Base-by-base conservation (phyloP, 1,140 invertebrate species). In the Nilaparvata lugens region DNA sequence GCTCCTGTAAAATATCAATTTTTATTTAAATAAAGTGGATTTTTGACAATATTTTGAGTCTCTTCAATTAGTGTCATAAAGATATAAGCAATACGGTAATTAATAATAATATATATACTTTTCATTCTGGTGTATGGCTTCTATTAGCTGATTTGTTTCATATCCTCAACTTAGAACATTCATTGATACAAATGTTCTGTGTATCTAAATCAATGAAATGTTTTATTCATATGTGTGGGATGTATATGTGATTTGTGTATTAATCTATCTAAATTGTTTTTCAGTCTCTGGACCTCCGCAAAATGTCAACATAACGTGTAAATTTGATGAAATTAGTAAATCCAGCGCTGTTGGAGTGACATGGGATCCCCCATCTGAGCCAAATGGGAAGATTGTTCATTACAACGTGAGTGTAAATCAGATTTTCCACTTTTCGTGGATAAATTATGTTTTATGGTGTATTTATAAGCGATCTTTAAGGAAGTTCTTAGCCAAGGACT, bases 301-400 rank as follows among this genome's bases (percentile, higher is more conserved):
- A 68, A 84, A 84, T 73, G 75, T 89, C 0, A 73, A 73, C 1
- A 76, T 88, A 1, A 73, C 75, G 13, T 92, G 89, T 69, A 76
- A 76, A 61, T 81, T 80, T 66, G 81, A 87, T 64, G 82, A 82
- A 64, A 79, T 83, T 42, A 84, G 81, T 61, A 76, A 77, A 4
- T 82, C 74, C 14, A 81, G 81, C 71, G 81, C 82, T 61, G 81
- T 88, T 45, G 76, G 77, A 52, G 79, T 89, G 7, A 78, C 80
- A 1, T 93, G 89, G 89, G 76, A 78, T 42, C 76, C 81, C 1
- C 89, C 89, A 1, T 64, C 74, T 1, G 77, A 81, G 35, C 83
- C 84, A 14, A 88, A 89, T 65, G 89, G 88, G n/a, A 80, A 82
- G 66, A 87, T 92, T 45, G 79, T 81, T 52, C 80, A 81, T 58